A percentile compares a stretch with the other conserved stretches of the same genome.
Conservation (phyloP, 2,888 invertebrate species). For the Cyclophora punctaria region DNA sequence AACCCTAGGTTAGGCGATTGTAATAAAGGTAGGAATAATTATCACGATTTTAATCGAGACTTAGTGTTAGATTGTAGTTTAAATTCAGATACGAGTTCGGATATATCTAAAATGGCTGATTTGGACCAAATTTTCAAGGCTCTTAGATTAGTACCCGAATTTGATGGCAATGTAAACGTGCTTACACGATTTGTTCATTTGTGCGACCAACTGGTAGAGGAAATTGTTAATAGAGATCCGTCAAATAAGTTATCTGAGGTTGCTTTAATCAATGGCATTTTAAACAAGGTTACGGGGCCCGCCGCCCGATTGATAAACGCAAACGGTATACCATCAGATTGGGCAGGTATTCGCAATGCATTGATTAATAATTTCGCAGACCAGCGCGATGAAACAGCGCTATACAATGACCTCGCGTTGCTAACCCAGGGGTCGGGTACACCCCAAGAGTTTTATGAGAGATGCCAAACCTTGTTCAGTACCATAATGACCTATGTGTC, state of each 20-base stretch:
- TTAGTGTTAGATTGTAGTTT: no score
- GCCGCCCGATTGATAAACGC: constrained; percentile 21
- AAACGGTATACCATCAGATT: constrained; percentile 19
- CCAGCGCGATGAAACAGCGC: constrained; percentile 19
- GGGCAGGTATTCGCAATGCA: constrained; percentile 15
- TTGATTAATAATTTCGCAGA: constrained; percentile 22
- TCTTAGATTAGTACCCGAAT: constrained; percentile 6
- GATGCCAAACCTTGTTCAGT: constrained; percentile 19
- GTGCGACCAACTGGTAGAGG: constrained; percentile 9
- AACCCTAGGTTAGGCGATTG: background rate
- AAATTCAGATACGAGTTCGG: background rate
- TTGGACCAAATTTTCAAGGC: background rate
- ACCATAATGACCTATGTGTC: constrained; percentile 20
- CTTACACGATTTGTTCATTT: constrained; percentile 17
- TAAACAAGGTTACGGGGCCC: constrained; percentile 4
- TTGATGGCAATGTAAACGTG: constrained; percentile 15
- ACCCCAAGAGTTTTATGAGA: constrained; percentile 22
- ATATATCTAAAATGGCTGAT: background rate
- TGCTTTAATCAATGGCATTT: constrained; percentile 9
- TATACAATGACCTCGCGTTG: constrained; percentile 19
- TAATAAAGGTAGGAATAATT: background rate
- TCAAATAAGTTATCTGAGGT: constrained; percentile 6
- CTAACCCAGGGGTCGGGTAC: constrained; percentile 11
- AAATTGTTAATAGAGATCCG: background rate
- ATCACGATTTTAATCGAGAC: no score